Evolutionary conservation across 2,797 vertebrate species (phyloP).

Genomic region (Saxicola maurus): DNA sequence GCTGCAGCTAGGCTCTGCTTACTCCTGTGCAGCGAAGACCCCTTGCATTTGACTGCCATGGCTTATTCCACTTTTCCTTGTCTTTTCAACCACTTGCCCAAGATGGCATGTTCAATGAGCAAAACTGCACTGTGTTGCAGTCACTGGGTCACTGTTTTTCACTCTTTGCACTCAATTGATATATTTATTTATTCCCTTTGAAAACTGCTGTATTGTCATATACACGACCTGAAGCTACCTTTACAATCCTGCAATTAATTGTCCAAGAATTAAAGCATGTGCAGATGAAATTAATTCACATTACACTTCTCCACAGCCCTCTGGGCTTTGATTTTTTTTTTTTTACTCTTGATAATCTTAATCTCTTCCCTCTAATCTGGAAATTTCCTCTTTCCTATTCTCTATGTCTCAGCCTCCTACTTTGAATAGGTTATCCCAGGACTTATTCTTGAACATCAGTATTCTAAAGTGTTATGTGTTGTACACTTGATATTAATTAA

Average conservation of each 20-base stretch:
- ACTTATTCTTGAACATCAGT: not conserved
- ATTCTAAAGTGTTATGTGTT: not conserved
- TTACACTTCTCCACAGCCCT: not conserved
- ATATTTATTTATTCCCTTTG: not conserved
- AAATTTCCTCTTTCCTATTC: not conserved
- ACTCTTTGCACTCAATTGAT: not conserved
- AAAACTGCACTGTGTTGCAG: not conserved
- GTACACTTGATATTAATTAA: not conserved
- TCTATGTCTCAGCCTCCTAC: not conserved
- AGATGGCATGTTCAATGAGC: not conserved
- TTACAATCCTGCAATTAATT: not conserved
- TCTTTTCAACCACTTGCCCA: not conserved
- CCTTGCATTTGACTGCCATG: not conserved
- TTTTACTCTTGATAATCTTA: not conserved
- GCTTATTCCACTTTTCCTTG: not conserved
- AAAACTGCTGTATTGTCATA: not conserved
- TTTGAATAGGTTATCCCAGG: not conserved
- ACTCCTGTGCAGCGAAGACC: not conserved
- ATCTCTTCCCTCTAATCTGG: not conserved
- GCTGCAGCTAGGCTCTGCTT: not conserved
- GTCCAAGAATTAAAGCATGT: not conserved
- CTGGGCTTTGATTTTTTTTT: not conserved
- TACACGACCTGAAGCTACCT: not conserved
- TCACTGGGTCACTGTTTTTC: not conserved
- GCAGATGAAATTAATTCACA: not conserved